Conservation (phyloP, 2,113 vertebrate genomes). For the Labeo rohita region DNA sequence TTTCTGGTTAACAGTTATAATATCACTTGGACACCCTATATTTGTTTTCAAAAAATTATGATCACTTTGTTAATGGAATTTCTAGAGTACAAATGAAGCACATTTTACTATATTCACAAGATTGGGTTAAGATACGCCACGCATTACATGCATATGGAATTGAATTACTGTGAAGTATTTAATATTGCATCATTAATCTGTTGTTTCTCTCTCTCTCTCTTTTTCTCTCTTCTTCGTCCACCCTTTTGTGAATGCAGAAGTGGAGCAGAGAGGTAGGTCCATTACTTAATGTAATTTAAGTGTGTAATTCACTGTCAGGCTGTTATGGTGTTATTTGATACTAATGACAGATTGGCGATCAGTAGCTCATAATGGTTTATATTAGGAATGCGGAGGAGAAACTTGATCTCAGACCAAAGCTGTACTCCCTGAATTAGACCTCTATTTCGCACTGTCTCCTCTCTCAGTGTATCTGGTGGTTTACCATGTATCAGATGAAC, state of each 20-base stretch:
- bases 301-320: constrained; percentile 57
- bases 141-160: constrained; percentile 73
- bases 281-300: constrained; percentile 59
- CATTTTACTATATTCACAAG: constrained; percentile 72
- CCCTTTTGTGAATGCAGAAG: constrained; percentile 86
- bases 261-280: constrained; percentile 99
- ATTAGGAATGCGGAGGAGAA: constrained; percentile 53
- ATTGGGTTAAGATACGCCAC: constrained; percentile 76
- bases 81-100: constrained; percentile 67
- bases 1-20: constrained; percentile 1
- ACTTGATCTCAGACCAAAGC: constrained; percentile 45
- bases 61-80: constrained; percentile 27
- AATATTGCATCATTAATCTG: constrained; percentile 96
- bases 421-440: constrained; percentile 47
- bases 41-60: constrained; percentile 35
- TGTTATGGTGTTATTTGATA: constrained; percentile 55
- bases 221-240: constrained; percentile 78
- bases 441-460: constrained; percentile 21
- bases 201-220: constrained; percentile 88
- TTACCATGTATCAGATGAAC: constrained; percentile 31
- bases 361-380: constrained; percentile 51
- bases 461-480: constrained; percentile 31
- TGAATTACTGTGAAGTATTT: constrained; percentile 78
- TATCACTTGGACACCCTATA: neutral
- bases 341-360: constrained; percentile 60